These are phyloP conservation scores for Tiliqua scincoides DNA, from an alignment of 2,113 vertebrate species.

Conservation along the genomic window DNA sequence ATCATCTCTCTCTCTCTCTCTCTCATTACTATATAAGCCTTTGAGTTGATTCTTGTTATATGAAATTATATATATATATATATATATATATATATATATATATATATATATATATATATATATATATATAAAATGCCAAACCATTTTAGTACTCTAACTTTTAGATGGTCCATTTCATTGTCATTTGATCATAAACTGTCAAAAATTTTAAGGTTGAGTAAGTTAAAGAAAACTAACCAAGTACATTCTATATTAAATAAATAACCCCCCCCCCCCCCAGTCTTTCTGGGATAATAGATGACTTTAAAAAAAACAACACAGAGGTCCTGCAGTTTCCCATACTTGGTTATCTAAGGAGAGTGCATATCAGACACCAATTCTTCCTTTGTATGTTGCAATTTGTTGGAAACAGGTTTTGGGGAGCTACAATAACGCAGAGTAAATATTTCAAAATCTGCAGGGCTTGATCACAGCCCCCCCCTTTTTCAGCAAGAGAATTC, in stretches of 20 bases:
- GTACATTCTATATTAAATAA: neutral
- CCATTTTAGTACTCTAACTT: neutral
- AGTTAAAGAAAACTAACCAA: neutral
- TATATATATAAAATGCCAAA: neutral
- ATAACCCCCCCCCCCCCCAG: neutral
- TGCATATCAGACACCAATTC: neutral
- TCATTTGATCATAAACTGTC: neutral
- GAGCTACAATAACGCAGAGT: neutral
- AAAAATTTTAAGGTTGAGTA: neutral
- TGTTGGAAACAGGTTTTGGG: neutral
- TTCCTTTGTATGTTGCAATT: neutral
- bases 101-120: too few relatives aligned
- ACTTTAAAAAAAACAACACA: too few relatives aligned
- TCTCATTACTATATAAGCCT: too few relatives aligned
- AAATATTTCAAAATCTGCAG: neutral
- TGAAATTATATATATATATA: too few relatives aligned
- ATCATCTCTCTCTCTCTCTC: neutral
- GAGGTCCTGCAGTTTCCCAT: neutral
- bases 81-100: too few relatives aligned
- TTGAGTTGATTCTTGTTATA: neutral
- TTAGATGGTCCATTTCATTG: neutral
- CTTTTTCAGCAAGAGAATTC: neutral
- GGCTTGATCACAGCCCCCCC: neutral
- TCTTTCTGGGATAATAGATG: neutral
- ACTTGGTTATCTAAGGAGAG: fast-evolving